Evolutionary conservation across 2,797 vertebrate species (phyloP), one percentile per base, ranked within the genome.

Genomic region (Rhincodon typus): DNA sequence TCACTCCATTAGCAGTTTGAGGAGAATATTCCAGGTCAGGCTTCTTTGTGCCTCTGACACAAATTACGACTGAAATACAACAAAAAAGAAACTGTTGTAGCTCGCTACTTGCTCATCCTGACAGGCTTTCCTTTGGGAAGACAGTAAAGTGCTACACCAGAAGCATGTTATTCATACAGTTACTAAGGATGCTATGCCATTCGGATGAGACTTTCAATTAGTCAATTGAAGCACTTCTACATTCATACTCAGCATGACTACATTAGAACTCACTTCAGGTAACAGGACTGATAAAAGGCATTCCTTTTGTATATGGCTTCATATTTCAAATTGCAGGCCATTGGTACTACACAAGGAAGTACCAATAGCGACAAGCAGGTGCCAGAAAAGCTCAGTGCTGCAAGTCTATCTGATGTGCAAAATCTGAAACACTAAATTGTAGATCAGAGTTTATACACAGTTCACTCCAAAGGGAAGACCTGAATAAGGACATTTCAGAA

Each of bases 1-100:
- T 95, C 70, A 46, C 69, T 74, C 94, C 70, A 95, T 95, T 34
- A 95, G 94, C 70, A 95, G 94, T 7, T 95, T 95, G 94, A 70
- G 70, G 70, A 95, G 46, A 94, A 74, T 46, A 77, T 95, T 95
- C 70, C 69, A 95, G 42, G 94, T 53, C 94, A 74, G 94, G 46
- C 69, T 53, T 53, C 94, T 94, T 72, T 72, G 93, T 74, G 42
- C 12, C 69, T 50, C 34, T 30, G 53, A 74, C 50, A 95, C 94
- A 95, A 95, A 77, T 95, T 95, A 95, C 94, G 53, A 72, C 69
- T 34, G 94, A 34, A 77, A 53, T 57, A 77, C 46, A 77, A 95
- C 69, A 95, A 95, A 95, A 72, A 72, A 53, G 69, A 23, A 30
- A 53, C 70, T 50, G 30, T 50, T 53, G 70, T 74, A 95, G 94